Evolutionary conservation across 2,113 vertebrate species (phyloP).

Genomic region (Gopherus flavomarginatus): DNA sequence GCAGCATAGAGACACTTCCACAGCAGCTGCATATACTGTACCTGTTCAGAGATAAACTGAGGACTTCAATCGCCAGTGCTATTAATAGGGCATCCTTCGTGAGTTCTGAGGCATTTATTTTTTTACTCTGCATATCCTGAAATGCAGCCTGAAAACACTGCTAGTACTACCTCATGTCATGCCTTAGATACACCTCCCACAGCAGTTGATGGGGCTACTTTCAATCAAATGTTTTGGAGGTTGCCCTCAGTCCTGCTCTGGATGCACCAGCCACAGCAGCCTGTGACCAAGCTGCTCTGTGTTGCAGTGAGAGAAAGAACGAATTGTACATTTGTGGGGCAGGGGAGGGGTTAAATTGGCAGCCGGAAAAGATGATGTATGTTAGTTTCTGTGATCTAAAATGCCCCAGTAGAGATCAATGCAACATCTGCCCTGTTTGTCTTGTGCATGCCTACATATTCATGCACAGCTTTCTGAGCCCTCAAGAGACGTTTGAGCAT

Average conservation of each 20-base stretch:
- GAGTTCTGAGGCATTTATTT: neutral
- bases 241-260: neutral
- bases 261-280: neutral
- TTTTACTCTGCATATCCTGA: neutral
- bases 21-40: neutral
- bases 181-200: no score
- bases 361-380: slow-evolving; percentile 70
- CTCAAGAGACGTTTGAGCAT: slow-evolving; percentile 74
- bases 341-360: slow-evolving; percentile 45
- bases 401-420: slow-evolving; percentile 72
- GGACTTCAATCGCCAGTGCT: neutral
- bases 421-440: slow-evolving; percentile 81
- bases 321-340: neutral
- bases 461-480: slow-evolving; percentile 78
- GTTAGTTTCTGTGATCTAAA: slow-evolving; percentile 70
- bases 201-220: neutral
- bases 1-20: neutral
- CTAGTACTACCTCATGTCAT: neutral
- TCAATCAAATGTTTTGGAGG: neutral
- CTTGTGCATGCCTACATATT: slow-evolving; percentile 78
- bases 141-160: neutral
- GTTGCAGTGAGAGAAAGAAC: neutral
- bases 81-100: neutral
- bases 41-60: accelerated
- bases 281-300: slow-evolving; percentile 16